These are phyloP conservation scores for Peromyscus eremicus DNA, from an alignment of 2,797 vertebrate species.

Conservation along the genomic window DNA sequence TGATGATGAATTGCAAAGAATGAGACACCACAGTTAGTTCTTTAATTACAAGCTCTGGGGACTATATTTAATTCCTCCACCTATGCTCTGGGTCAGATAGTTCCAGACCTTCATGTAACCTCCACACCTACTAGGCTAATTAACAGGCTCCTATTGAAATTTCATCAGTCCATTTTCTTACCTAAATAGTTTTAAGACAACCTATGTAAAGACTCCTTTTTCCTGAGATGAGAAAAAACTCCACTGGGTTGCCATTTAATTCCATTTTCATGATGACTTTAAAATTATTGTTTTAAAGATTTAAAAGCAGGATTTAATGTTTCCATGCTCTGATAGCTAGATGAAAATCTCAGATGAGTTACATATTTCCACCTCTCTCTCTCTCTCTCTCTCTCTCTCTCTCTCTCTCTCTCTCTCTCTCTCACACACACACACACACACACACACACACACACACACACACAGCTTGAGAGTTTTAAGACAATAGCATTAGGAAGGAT, in stretches of 20 bases:
- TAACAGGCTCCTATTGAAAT: slow-evolving; percentile 32
- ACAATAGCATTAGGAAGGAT: neutral
- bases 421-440: neutral
- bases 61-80: slow-evolving; percentile 65
- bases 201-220: neutral
- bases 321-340: slow-evolving; percentile 8
- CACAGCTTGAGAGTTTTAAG: slow-evolving; percentile 26
- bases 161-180: slow-evolving; percentile 19
- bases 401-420: neutral
- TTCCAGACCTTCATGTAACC: slow-evolving; percentile 17
- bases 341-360: slow-evolving; percentile 39
- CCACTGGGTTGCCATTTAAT: neutral
- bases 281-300: slow-evolving; percentile 49
- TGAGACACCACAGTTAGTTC: slow-evolving; percentile 9
- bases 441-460: neutral
- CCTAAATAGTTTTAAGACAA: slow-evolving; percentile 55
- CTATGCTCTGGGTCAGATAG: slow-evolving; percentile 20
- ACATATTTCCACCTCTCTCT: neutral
- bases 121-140: slow-evolving; percentile 1
- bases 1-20: neutral
- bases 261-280: slow-evolving; percentile 25
- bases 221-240: neutral
- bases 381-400: neutral
- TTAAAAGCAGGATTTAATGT: slow-evolving; percentile 37
- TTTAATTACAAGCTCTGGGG: slow-evolving; percentile 52